These are phyloP conservation scores for Cheilosia soror DNA, from an alignment of 2,888 invertebrate species.

Conservation along the genomic window DNA sequence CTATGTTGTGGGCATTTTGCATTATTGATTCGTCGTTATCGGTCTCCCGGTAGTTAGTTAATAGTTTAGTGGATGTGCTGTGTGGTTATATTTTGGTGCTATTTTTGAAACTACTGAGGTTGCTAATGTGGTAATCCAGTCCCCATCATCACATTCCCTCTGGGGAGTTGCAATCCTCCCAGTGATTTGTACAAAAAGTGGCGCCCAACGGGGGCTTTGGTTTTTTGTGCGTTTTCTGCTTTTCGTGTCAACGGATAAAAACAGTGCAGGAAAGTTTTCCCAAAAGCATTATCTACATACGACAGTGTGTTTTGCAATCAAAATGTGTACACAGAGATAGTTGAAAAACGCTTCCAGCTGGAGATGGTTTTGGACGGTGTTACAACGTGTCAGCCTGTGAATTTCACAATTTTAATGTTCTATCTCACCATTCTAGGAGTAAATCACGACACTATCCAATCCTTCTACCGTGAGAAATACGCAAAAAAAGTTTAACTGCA, in stretches of 20 bases:
- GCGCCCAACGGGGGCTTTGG: slow-evolving; percentile 47
- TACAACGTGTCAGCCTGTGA: slow-evolving; percentile 30
- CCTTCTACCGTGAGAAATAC: slow-evolving; percentile 25
- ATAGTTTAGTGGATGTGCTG: slow-evolving; percentile 43
- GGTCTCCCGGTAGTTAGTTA: slow-evolving; percentile 23
- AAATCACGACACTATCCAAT: slow-evolving; percentile 23
- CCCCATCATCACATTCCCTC: slow-evolving; percentile 5
- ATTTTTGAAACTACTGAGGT: slow-evolving; percentile 40
- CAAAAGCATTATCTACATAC: neutral
- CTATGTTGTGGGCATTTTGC: slow-evolving; percentile 21
- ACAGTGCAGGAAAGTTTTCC: neutral
- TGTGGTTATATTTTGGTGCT: slow-evolving; percentile 22
- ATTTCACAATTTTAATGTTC: slow-evolving; percentile 22
- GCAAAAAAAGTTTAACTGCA: slow-evolving; percentile 5
- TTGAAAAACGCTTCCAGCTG: neutral
- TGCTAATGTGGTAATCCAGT: slow-evolving; percentile 28
- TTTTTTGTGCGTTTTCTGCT: neutral
- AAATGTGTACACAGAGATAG: slow-evolving; percentile 7
- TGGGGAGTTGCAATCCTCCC: neutral
- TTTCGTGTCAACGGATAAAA: neutral
- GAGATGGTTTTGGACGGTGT: slow-evolving; percentile 24
- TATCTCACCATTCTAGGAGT: slow-evolving; percentile 18
- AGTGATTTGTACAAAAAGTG: slow-evolving; percentile 20
- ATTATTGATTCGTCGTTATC: slow-evolving; percentile 50
- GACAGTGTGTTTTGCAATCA: neutral